Conservation (phyloP, 2,888 invertebrate genomes). For the Sussaba pulchella region DNA sequence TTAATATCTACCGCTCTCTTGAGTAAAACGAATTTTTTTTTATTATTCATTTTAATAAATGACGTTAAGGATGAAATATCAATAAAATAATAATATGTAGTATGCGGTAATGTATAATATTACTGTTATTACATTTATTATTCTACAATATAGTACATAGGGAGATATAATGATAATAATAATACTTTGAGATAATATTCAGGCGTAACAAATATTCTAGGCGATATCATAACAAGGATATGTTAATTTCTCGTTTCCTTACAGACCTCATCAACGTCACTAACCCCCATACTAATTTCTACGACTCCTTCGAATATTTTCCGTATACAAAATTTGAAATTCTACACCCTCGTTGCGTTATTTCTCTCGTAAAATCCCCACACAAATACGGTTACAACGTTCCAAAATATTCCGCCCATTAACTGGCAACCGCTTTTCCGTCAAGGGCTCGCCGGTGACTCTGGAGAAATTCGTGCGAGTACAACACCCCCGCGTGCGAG, state of each 20-base stretch:
- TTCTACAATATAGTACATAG: too few species aligned
- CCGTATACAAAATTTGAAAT: constrained; percentile 20
- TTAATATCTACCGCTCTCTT: too few species aligned
- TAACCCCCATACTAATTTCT: constrained; percentile 20
- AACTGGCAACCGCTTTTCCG: constrained; percentile 13
- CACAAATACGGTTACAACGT: not conserved
- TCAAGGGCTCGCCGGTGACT: constrained; percentile 45
- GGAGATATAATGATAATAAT: too few species aligned
- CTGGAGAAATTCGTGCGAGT: constrained; percentile 54
- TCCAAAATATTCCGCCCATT: constrained; percentile 35
- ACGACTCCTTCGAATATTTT: constrained; percentile 42
- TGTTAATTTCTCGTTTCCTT: constrained; percentile 1
- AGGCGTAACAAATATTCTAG: too few species aligned
- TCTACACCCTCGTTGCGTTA: constrained; percentile 8
- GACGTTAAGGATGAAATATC: too few species aligned
- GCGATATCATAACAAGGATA: too few species aligned
- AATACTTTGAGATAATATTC: too few species aligned
- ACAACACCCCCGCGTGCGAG: constrained; percentile 7
- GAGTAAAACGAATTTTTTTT: too few species aligned
- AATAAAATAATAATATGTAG: too few species aligned
- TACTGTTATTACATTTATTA: too few species aligned
- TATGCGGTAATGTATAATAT: too few species aligned
- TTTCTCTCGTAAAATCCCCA: not conserved
- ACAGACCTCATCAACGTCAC: constrained; percentile 12
- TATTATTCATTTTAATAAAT: too few species aligned